Base-by-base conservation (phyloP, 1,140 invertebrate genomes). In the Drosophila tristis region DNA sequence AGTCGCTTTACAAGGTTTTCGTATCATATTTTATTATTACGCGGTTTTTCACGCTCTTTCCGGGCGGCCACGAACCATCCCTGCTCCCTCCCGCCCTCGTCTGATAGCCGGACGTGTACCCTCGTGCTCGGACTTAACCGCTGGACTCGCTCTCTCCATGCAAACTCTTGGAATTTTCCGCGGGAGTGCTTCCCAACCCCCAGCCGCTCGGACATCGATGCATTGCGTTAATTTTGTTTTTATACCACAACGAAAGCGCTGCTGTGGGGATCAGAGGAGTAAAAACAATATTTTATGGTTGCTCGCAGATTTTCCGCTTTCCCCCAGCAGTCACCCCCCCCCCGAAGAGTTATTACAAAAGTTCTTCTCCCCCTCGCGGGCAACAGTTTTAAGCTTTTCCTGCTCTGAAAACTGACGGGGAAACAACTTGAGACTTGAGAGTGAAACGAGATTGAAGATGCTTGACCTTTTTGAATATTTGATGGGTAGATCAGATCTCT, bases 21-120 rank as follows among this genome's bases (percentile, higher is more conserved):
- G 62, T 78, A 78, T 78, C 75, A 78, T 78, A 78, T 78, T 78
- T 78, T 78, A 78, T 78, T 78, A 78, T 78, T 78, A 78, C 76
- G 75, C 76, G 76, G 75, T 78, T 78, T 78, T 78, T 78, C 76
- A 57, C 76, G 75, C 75, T 67, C 76, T 60, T 58, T 77, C 11
- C 43, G 31, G 8, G 31, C 7, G 3, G 0, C 13, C 11, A 4
- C 39, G 20, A 20, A 20, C 20, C 20, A 20, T 20, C 20, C 20
- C 20, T 20, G 20, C 20, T 20, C 1, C 20, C 20, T 20, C 20
- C 20, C 2, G 20, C 23, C 5, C 13, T 0, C 23, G 13, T 7
- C 20, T n/a, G 26, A 39, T 39, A 13, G 35, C 35, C 31, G 31
- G 31, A 31, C 31, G 31, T 31, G 8, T 9, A 31, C 31, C 31